Percentiles rank a stretch among this genome's conserved stretches.
These are phyloP conservation scores for Esperia sulphurella DNA, from an alignment of 2,888 invertebrate genomes.

Conservation along the genomic window DNA sequence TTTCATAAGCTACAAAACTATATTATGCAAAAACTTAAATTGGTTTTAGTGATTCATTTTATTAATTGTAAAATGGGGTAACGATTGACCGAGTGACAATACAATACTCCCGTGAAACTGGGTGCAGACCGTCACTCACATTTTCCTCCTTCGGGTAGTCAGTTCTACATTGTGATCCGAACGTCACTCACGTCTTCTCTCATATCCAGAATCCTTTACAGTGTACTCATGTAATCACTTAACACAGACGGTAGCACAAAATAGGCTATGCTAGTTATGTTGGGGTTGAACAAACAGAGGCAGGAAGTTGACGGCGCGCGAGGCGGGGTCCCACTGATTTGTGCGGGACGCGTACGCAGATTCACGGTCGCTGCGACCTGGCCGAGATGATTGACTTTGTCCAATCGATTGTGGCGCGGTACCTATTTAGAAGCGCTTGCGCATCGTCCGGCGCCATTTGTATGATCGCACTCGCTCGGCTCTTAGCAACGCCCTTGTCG, in stretches of 20 bases:
- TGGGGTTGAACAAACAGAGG: conserved; percentile 16
- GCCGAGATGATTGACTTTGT: conserved; percentile 69
- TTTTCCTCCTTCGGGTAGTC: conserved; percentile 64
- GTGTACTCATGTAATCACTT: conserved; percentile 30
- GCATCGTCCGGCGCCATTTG: conserved; percentile 42
- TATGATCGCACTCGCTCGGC: conserved; percentile 28
- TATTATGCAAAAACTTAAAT: too few species aligned
- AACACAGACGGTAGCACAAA: conserved; percentile 2
- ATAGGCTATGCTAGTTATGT: conserved; percentile 15
- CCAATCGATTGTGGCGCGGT: conserved; percentile 64
- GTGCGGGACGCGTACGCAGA: conserved; percentile 47
- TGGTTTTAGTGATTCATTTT: too few species aligned
- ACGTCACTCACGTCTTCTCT: conserved; percentile 38
- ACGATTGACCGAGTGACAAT: too few species aligned
- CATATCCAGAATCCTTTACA: conserved; percentile 29
- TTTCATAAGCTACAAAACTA: too few species aligned
- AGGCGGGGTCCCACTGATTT: conserved; percentile 53
- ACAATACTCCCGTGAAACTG: too few species aligned
- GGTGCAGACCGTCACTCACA: conserved; percentile 50
- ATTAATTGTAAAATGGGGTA: too few species aligned
- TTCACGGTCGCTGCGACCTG: conserved; percentile 74
- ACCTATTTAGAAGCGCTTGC: conserved; percentile 54
- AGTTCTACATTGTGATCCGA: conserved; percentile 68
- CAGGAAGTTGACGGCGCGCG: conserved; percentile 65
- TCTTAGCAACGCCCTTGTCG: conserved; percentile 45